Base-by-base conservation (phyloP, 1,140 invertebrate genomes). In the Leptopilina clavipes region DNA sequence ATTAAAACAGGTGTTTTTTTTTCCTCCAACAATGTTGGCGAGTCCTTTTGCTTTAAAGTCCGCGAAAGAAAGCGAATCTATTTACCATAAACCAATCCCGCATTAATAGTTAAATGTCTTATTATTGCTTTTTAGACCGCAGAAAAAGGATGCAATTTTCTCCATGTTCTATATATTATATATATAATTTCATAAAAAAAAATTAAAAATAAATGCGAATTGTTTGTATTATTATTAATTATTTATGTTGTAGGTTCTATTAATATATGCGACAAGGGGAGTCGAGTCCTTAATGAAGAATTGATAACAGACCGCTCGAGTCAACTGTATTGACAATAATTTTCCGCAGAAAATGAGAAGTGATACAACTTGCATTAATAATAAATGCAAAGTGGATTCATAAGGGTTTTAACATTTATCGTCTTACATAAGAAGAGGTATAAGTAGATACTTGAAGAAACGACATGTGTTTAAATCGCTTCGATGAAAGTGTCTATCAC, bases 371-470 rank as follows among this genome's bases (percentile, higher is more conserved):
- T 65, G 25, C 1, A n/a, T 65, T 65, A 74, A 65, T 44, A 65
- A 22, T 40, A 74, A 25, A n/a, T 18, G 37, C 37, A 44, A 31
- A 73, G 71, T 40, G 18, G n/a, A 25, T 56, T 59, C 52, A 22
- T 40, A 31, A 48, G 65, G 59, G 18, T 31, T 70, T 25, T 12
- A 52, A 11, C 65, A 71, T 45, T 14, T 19, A 56, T 45, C 43
- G 73, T 44, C 19, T 74, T 74, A 43, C 11, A 56, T 17, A 74
- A 71, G 7, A 56, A 52, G 45, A 71, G 52, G 19, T 31, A 71
- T 56, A 54, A 75, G 72, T 72, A 18, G 44, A 44, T 40, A n/a
- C 54, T 45, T 14, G 75, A 73, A 43, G 43, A 75, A 70, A 75
- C 8, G 40, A 48, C 65, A 54, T n/a, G 74, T 71, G 18, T 25